Evolutionary conservation across 1,140 invertebrate species (phyloP).

Genomic region (Zaprionus inermis): DNA sequence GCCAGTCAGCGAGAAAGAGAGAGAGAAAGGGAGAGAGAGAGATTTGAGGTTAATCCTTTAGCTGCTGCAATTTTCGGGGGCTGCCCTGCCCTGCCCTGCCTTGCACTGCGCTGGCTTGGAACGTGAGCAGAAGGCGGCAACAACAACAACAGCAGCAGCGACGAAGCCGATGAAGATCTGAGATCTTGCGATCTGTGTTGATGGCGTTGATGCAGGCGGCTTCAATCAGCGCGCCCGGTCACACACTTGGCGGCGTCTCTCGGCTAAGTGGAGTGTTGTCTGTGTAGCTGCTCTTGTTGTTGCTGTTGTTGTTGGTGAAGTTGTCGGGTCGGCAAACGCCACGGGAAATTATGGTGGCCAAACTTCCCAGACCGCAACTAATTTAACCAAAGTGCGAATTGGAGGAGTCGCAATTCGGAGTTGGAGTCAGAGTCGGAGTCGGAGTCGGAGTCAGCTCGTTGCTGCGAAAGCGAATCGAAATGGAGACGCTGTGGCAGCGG

Average conservation of each 20-base stretch:
- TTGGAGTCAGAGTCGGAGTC: constrained; percentile 49
- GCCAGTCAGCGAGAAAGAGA: constrained; percentile 42
- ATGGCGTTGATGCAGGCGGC: constrained; percentile 80
- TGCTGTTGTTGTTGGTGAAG: constrained; percentile 59
- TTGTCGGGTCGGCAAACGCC: constrained; percentile 80
- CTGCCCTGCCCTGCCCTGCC: constrained; percentile 6
- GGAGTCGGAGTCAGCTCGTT: constrained; percentile 47
- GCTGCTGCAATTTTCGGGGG: constrained; percentile 77
- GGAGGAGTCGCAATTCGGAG: constrained; percentile 77
- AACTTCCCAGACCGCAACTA: constrained; percentile 82
- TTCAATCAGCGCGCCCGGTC: constrained; percentile 75
- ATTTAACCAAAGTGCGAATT: constrained; percentile 83
- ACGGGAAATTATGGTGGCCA: constrained; percentile 82
- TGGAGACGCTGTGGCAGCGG: constrained; percentile 45
- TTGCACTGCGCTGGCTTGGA: constrained; percentile 9
- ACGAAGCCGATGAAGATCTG: constrained; percentile 62
- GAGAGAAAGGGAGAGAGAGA: constrained; percentile 12
- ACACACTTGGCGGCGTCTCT: constrained; percentile 71
- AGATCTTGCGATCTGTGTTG: constrained; percentile 60
- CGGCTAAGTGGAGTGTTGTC: constrained; percentile 56
- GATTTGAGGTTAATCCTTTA: constrained; percentile 81
- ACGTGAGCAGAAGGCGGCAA: constrained; percentile 17
- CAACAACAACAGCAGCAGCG: constrained; percentile 26
- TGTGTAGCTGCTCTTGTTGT: constrained; percentile 48
- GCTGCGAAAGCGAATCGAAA: constrained; percentile 72